Evolutionary conservation across 2,797 vertebrate genomes (phyloP), one percentile per base, ranked within the genome.

Genomic region (Clarias laeviceps): DNA sequence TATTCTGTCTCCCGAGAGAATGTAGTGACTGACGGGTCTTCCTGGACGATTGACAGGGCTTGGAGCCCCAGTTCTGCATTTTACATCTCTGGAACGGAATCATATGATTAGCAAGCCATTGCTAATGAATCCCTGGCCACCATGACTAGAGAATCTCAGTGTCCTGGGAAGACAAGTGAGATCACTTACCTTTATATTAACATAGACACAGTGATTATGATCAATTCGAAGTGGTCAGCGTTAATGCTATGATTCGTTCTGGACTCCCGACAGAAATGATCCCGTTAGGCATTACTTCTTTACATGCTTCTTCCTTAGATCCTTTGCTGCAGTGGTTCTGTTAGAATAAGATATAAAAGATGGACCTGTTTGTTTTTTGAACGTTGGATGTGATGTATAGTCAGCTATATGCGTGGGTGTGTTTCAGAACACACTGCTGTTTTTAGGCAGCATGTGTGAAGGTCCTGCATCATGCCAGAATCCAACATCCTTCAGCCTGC

Each of bases 21-120:
- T 80, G 50, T 82, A 86, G 12, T 77, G 87, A 89, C 92, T 94
- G 93, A 94, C 93, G 92, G 91, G 85, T 90, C 77, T 90, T 88
- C 17, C 90, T 87, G 86, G 90, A 92, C 93, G 94, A 95, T 92
- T 86, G 94, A 93, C 93, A 92, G 90, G 80, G 79, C 88, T 86
- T 24, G 12, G 77, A 20, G 56, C 89, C 86, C 88, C 85, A 81
- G 84, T n/a, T 68, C 87, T 88, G 82, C 84, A 88, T 73, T 72
- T 73, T 62, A 15, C 83, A 80, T 80, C 37, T 85, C 89, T 86
- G 40, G 83, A 65, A 90, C 88, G 84, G 87, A 87, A 85, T 88
- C 85, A 86, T 83, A 80, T 84, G 70, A 84, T 83, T 86, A 86
- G 87, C 80, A 72, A 87, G 89, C 87, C 50, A 45, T 80, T 59